Percentiles rank a stretch among this genome's conserved stretches.
phyloP scores from a whole-genome alignment of 2,888 invertebrate species.

The Xiphydria camelus region DNA sequence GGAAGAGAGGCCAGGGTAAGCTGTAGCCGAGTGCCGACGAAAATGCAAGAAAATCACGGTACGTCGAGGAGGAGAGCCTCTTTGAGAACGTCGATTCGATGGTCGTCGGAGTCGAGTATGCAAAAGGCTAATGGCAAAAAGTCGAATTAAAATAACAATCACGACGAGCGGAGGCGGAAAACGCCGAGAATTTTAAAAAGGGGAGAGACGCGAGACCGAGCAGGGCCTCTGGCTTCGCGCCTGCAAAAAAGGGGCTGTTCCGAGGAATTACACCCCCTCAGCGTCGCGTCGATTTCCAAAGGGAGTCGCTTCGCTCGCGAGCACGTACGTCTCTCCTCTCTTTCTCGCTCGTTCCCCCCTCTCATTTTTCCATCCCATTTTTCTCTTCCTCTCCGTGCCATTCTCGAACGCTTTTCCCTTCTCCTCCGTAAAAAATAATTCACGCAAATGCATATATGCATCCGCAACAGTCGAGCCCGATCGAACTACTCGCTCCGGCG shows the following conservation, averaged over 20 bases:
- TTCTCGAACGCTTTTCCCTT: not conserved
- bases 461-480: not conserved
- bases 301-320: not conserved
- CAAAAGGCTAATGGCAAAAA: slow-evolving; percentile 39
- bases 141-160: slow-evolving; percentile 27
- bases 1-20: not conserved
- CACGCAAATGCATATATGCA: not conserved
- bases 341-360: no score
- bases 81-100: no score
- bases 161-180: slow-evolving; percentile 12
- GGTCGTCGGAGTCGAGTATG: slow-evolving; percentile 28
- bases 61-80: not conserved
- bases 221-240: not conserved
- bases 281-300: slow-evolving; percentile 11
- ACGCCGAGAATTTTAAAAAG: not conserved
- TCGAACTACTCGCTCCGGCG: not conserved
- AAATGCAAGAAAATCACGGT: no score
- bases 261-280: slow-evolving; percentile 25
- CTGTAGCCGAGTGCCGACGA: no score
- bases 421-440: not conserved
- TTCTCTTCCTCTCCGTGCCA: not conserved
- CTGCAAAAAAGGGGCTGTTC: not conserved
- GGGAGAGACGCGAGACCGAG: not conserved
- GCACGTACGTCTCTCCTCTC: not conserved
- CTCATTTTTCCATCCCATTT: not conserved